Conservation (phyloP, 2,888 invertebrate species). For the Volucella zonaria region DNA sequence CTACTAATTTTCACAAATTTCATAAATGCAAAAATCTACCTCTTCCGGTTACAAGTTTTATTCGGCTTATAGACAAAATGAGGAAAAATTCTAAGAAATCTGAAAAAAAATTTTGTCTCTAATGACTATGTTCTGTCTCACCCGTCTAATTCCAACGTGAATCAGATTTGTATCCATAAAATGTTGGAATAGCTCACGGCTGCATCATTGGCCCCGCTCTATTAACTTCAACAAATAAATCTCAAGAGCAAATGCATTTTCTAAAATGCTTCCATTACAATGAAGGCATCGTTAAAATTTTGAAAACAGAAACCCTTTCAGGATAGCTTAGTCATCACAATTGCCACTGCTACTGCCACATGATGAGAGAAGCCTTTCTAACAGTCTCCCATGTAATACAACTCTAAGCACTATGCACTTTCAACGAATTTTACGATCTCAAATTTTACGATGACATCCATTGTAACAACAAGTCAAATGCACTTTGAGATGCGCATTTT, state of each 20-base stretch:
- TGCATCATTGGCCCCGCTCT: constrained; percentile 1
- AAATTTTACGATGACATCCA: constrained; percentile 23
- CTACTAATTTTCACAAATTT: too few species aligned
- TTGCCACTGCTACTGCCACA: neutral
- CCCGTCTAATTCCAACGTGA: too few species aligned
- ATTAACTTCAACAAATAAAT: neutral
- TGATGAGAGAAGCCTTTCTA: neutral
- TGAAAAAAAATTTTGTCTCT: too few species aligned
- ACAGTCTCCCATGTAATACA: neutral
- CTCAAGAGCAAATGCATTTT: neutral
- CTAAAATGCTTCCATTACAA: neutral
- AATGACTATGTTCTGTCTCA: too few species aligned
- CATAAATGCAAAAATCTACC: too few species aligned
- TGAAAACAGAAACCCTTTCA: constrained; percentile 24
- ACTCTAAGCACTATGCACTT: constrained; percentile 9
- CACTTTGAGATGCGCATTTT: constrained; percentile 21
- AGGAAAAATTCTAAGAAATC: too few species aligned
- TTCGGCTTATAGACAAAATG: too few species aligned
- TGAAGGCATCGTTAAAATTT: too few species aligned
- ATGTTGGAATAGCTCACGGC: neutral
- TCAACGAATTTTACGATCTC: constrained; percentile 5
- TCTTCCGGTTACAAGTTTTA: too few species aligned
- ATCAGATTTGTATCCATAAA: too few species aligned
- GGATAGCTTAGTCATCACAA: neutral
- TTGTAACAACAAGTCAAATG: constrained; percentile 12